Conservation (phyloP, 2,888 invertebrate genomes). For the Drosophila meridiana region DNA sequence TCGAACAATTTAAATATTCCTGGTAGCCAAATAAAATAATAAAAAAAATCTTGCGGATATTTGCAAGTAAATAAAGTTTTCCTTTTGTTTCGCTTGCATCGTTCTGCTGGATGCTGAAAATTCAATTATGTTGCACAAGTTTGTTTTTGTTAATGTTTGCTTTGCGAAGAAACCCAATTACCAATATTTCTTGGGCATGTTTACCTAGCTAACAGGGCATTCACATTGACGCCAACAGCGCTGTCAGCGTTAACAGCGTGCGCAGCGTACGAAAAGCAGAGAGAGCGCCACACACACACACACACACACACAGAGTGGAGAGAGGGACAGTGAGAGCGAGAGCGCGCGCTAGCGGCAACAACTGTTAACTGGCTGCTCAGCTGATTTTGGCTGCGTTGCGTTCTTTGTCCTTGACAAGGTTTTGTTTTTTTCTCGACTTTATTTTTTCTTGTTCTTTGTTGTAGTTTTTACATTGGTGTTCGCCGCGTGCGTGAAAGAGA, state of each 20-base stretch:
- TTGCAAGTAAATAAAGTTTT: conserved; percentile 20
- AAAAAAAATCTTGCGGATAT: conserved; percentile 48
- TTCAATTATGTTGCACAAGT: conserved; percentile 40
- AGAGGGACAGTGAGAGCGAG: conserved; percentile 11
- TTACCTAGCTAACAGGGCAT: conserved; percentile 47
- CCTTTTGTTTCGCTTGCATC: background rate
- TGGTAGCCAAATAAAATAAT: conserved; percentile 35
- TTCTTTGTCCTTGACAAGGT: conserved; percentile 81
- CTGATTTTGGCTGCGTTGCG: conserved; percentile 71
- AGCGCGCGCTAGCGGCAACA: conserved; percentile 15
- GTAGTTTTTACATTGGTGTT: conserved; percentile 25
- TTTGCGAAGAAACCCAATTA: conserved; percentile 52
- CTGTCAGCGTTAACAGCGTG: conserved; percentile 37
- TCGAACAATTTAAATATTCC: conserved; percentile 21
- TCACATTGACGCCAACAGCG: conserved; percentile 30
- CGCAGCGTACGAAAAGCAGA: conserved; percentile 36
- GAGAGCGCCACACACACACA: background rate
- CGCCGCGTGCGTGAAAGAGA: conserved; percentile 23
- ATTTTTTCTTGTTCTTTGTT: conserved; percentile 14
- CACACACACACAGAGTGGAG: background rate
- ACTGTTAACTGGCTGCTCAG: conserved; percentile 59
- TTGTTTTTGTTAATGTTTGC: conserved; percentile 32
- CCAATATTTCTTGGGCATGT: conserved; percentile 50
- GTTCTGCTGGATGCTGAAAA: conserved; percentile 4
- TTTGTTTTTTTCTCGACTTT: conserved; percentile 65